A percentile compares a stretch with the other conserved stretches of the same genome.
Evolutionary conservation across 2,797 vertebrate genomes (phyloP).

Genomic region (Remorina albescens): DNA sequence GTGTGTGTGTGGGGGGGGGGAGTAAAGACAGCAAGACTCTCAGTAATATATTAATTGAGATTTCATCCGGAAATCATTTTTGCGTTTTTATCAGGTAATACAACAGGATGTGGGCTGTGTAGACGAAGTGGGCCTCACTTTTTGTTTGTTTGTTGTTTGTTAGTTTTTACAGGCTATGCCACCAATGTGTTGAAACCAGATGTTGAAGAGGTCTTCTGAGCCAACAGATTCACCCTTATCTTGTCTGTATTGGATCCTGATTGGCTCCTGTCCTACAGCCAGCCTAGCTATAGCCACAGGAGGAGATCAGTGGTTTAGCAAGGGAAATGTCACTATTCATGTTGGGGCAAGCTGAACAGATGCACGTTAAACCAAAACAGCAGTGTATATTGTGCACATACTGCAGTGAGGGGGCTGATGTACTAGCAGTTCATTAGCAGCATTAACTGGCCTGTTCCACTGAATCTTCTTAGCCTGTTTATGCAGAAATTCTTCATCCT

Average conservation of each 20-base stretch:
- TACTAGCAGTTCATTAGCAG: constrained; percentile 57
- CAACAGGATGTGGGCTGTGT: constrained; percentile 19
- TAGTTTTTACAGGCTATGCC: constrained; percentile 43
- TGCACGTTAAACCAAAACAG: constrained; percentile 64
- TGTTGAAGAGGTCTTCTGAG: constrained; percentile 45
- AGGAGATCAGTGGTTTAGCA: constrained; percentile 10
- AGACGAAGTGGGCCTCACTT: constrained; percentile 34
- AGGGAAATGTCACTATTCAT: constrained; percentile 38
- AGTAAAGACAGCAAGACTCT: constrained; percentile 59
- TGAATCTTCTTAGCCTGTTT: constrained; percentile 35
- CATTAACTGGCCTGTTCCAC: constrained; percentile 34
- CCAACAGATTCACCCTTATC: constrained; percentile 39
- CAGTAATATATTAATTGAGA: constrained; percentile 60
- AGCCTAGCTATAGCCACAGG: constrained; percentile 29
- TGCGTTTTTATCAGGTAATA: constrained; percentile 35
- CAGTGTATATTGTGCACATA: constrained; percentile 49
- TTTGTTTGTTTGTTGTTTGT: constrained; percentile 7
- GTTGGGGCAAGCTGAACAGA: constrained; percentile 62
- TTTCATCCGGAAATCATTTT: constrained; percentile 54
- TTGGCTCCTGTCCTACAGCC: constrained; percentile 37
- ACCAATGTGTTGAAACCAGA: constrained; percentile 53
- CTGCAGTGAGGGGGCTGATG: constrained; percentile 68
- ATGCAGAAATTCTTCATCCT: constrained; percentile 62
- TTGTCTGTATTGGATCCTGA: constrained; percentile 34
- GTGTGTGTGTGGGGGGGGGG: constrained; percentile 13